Conservation (phyloP, 2,797 vertebrate species). For the Hirundo rustica region DNA sequence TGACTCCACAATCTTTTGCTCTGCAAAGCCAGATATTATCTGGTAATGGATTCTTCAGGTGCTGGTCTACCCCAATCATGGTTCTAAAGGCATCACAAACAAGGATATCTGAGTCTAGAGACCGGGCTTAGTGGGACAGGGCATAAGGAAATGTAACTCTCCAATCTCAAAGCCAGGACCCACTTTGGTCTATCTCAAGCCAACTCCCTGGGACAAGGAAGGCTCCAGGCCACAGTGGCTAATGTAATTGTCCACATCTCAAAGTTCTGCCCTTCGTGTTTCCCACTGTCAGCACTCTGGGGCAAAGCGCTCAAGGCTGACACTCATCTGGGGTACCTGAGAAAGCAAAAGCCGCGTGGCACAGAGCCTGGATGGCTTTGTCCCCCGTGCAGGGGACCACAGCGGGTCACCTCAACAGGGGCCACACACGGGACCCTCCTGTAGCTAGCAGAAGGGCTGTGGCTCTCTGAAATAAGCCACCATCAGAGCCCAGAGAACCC, state of each 20-base stretch:
- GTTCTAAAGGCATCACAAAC: background rate
- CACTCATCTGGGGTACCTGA: background rate
- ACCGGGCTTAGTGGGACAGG: background rate
- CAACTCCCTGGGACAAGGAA: background rate
- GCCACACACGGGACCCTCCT: rapidly evolving
- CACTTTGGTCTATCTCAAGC: background rate
- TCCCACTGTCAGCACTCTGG: background rate
- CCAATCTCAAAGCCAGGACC: background rate
- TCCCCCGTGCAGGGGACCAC: background rate
- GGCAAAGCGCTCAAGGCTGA: background rate
- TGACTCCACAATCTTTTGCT: background rate
- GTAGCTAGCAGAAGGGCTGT: background rate
- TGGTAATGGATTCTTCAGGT: background rate
- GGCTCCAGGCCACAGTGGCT: too few relatives aligned
- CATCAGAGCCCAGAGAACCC: background rate
- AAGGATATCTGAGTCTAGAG: background rate
- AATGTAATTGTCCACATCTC: background rate
- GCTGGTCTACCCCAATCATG: background rate
- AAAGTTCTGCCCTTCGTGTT: rapidly evolving
- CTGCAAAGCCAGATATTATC: background rate
- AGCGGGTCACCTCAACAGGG: background rate
- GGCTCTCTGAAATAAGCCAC: background rate
- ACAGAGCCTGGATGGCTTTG: background rate
- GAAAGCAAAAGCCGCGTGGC: rapidly evolving
- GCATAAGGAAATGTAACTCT: background rate